Evolutionary conservation across 35 echinoderm and acorn worm genomes (phyloP), one percentile per base, ranked within the genome.

Genomic region (Nesometra sesokonis): DNA sequence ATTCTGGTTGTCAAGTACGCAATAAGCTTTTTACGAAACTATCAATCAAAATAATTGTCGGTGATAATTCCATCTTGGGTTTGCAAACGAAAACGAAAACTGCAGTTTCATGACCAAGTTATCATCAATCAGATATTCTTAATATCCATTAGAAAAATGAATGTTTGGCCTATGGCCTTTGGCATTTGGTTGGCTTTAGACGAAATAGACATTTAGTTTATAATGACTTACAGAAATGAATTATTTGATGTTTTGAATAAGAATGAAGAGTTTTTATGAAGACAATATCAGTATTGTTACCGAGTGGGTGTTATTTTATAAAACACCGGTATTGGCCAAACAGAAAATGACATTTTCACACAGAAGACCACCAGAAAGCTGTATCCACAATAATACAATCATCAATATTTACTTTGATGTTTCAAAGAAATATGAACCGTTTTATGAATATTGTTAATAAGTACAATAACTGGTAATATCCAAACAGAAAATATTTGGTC

Each of bases 81-180:
- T n/a, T 67, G 52, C 21, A 67, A 67, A 67, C 52, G 52, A 67
- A 67, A 67, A 67, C 23, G 52, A 67, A 67, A 67, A 67, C 52
- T 67, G 52, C 52, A 67, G 21, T 67, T 67, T 67, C 52, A 67
- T 67, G 52, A 67, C 52, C 52, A 67, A 67, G 9, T 67, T 67
- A 67, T 67, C 23, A 67, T 67, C 52, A 67, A 67, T 67, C 52
- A 67, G 52, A 67, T 67, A 67, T 67, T 67, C 52, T 67, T 67
- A 67, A 67, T 67, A 67, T 67, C 52, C 52, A 67, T 67, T 67
- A 67, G 52, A 67, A 67, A 67, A 67, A 67, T 67, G 52, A 67
- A 67, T 67, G 52, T 67, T 2, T 43, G 38, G 38, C 38, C 38
- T 27, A 67, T 27, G 23, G 23, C 52, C 52, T 67, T 67, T 67